Percentiles rank a stretch among this genome's conserved stretches.
Evolutionary conservation across 1,140 invertebrate genomes (phyloP).

Genomic region (Parasteatoda tepidariorum): DNA sequence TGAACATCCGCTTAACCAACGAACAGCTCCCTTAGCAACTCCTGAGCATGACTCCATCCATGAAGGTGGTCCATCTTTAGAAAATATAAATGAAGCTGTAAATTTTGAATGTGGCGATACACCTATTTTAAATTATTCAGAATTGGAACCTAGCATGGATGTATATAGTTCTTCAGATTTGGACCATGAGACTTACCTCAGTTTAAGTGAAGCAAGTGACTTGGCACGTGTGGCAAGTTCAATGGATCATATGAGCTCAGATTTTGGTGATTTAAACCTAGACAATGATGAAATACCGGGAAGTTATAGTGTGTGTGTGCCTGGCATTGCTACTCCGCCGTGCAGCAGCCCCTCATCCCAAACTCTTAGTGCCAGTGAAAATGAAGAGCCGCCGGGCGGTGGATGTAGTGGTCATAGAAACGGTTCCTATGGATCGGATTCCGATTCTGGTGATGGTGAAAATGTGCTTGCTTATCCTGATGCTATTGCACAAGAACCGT

Average conservation of each 20-base stretch:
- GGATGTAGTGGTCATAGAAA: conserved; percentile 24
- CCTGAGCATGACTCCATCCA: conserved; percentile 75
- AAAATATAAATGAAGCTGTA: conserved; percentile 63
- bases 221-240: conserved; percentile 33
- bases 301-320: conserved; percentile 45
- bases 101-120: conserved; percentile 39
- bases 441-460: conserved; percentile 47
- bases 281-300: conserved; percentile 47
- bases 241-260: conserved; percentile 3
- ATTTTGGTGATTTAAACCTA: conserved; percentile 2
- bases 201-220: conserved; percentile 49
- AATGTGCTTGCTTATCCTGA: conserved; percentile 33
- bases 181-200: conserved; percentile 53
- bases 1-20: conserved; percentile 1
- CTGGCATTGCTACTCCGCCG: conserved; percentile 38
- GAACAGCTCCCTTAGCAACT: conserved; percentile 73
- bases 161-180: conserved; percentile 29
- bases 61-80: conserved; percentile 69
- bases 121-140: conserved; percentile 22
- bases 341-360: conserved; percentile 57
- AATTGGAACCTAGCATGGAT: background rate
- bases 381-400: conserved; percentile 39
- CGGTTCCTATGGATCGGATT: conserved; percentile 36
- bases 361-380: conserved; percentile 59
- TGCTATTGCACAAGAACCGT: conserved; percentile 25